Evolutionary conservation across 2,113 vertebrate species (phyloP), one percentile per base, ranked within the genome.

Genomic region (Pycnonotus jocosus): DNA sequence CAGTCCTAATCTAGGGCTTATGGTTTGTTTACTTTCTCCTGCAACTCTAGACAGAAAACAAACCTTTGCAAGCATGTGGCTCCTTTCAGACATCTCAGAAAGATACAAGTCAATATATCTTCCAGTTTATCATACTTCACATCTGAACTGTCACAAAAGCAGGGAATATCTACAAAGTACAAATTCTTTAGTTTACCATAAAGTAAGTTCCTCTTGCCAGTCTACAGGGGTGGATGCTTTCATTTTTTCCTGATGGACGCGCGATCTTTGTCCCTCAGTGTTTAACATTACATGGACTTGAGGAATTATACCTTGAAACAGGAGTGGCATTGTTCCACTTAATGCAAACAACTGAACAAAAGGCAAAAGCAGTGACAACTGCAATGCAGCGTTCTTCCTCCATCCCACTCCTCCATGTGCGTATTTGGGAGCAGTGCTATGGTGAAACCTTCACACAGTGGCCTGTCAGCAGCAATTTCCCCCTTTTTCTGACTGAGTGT

Each of bases 401-500:
- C 22, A 3, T 2, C 3, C 40, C 25, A 0, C 0, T 8, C 8
- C 27, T 35, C 47, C 37, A 8, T 3, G 30, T 9, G 18, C 2
- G 0, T 10, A 10, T 69, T 42, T 91, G 57, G 84, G 50, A 92
- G 10, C 15, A 47, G 62, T 3, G 19, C 45, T 65, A 3, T 2
- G 7, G 54, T 27, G 20, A 69, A 72, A 37, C 31, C 56, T 40
- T 1, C 56, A 79, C 37, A 82, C 57, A 31, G 23, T 13, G 23
- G 14, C 42, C 64, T 42, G 37, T 8, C 88, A 89, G 71, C 78
- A 83, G 65, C 40, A 51, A 27, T 53, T 73, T n/a, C 9, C 21
- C 10, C 40, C 38, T 11, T 9, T 56, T 61, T 69, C 37, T 37
- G n/a, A n/a, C 28, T 19, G 33, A 56, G 30, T 4, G 38, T 44